Evolutionary conservation across 2,888 invertebrate genomes (phyloP), one percentile per base, ranked within the genome.

Genomic region (Melipona bicolor): DNA sequence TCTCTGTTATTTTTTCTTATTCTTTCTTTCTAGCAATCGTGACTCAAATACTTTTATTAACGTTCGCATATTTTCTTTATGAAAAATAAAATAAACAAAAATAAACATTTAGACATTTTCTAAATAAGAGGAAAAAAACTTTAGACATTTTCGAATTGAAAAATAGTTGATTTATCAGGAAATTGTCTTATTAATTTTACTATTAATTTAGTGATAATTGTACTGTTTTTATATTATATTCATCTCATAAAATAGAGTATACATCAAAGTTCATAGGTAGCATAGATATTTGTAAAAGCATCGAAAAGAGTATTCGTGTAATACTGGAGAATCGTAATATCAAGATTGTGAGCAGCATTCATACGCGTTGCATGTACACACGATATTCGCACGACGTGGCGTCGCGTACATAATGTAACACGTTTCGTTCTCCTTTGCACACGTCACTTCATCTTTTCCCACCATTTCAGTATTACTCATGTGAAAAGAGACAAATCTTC

Each of bases 281-380:
- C 9, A 11, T 5, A 52, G 54, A 68, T 72, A 69, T 68, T n/a
- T 61, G 61, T 81, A 50, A 68, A 50, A 64, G 76, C 62, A 49
- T 69, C 62, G 62, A 54, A 27, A 43, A 50, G 19, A 9, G 6
- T 49, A 36, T 4, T 21, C 59, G 11, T 5, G 70, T 5, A 59
- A 67, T 17, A 17, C 62, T 11, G 17, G 79, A 27, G 61, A 78
- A 81, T 81, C 68, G 64, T 80, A 64, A 69, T 69, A 81, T 81
- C 27, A 68, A 72, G 54, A 79, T 81, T 56, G 54, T 68, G 59
- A 71, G 61, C 71, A 49, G 17, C 61, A 24, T 81, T 54, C 68
- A 56, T 52, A 36, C 65, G 52, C 65, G 52, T 68, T 52, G 27
- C 68, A 24, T n/a, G 70, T 43, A 21, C 17, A 80, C 43, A 9